Evolutionary conservation across 2,797 vertebrate species (phyloP), one percentile per base, ranked within the genome.

Genomic region (Enteromius paludinosus): DNA sequence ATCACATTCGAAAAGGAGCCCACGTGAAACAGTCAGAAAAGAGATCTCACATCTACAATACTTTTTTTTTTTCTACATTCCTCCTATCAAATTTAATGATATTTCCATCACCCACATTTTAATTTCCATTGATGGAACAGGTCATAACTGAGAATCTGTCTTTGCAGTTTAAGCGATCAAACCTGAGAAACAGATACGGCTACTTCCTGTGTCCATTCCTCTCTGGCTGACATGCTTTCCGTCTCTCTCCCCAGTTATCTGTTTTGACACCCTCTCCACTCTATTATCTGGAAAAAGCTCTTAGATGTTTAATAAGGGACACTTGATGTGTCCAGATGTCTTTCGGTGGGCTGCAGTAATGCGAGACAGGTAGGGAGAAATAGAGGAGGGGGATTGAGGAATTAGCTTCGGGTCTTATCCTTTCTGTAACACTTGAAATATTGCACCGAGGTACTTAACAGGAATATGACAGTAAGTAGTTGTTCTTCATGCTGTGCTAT

Each of bases 221-320:
- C 38, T 33, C 28, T 79, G 23, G 14, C 80, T 79, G 81, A 84
- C 82, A 68, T 71, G 69, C 76, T 54, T 64, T 79, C 79, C 25
- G 17, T 83, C 83, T 86, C 65, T 38, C 25, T 73, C 59, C 20
- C n/a, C 74, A 47, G 74, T 88, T 86, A 85, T 86, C 77, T 59
- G 25, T 87, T 83, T 68, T 87, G 87, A 87, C 86, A 84, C 52
- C 64, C 62, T 71, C 77, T 77, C 80, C 80, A 64, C 87, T 84
- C 74, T 56, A 83, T 86, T 86, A 85, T 80, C 86, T 47, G 80
- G 25, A 59, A 81, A 81, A 83, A 73, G 86, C 87, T 85, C 81
- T 81, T 85, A 68, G 80, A 54, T 81, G 71, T 87, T 84, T 87
- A 83, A 84, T 87, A 86, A 87, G 41, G 78, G 69, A 83, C 78